phyloP scores from a whole-genome alignment of 1,140 invertebrate genomes.

The Zaprionus lachaisei region DNA sequence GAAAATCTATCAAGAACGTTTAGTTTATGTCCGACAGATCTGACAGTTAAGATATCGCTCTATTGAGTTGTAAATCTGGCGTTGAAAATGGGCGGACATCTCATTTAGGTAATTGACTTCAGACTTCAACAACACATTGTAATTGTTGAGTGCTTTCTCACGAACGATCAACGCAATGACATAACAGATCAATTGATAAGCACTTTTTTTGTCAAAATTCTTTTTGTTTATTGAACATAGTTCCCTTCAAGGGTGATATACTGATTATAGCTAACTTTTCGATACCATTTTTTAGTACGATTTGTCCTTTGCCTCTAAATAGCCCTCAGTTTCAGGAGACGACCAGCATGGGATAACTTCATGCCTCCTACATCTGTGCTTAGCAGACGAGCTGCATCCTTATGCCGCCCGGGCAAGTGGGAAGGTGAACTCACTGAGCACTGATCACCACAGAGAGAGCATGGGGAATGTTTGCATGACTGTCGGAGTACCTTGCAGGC shows the following conservation, averaged over 20 bases:
- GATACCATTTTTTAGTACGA: too few relatives aligned
- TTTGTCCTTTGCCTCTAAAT: too few relatives aligned
- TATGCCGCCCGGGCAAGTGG: constrained; percentile 92
- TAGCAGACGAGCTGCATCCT: constrained; percentile 92
- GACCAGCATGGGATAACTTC: constrained; percentile 90
- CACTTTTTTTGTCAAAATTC: too few relatives aligned
- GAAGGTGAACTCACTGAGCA: constrained; percentile 92
- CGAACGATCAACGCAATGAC: background rate
- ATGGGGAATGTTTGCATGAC: constrained; percentile 93
- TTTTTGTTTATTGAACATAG: too few relatives aligned
- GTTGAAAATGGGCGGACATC: constrained; percentile 78
- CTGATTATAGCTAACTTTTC: too few relatives aligned
- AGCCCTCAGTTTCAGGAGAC: constrained; percentile 85
- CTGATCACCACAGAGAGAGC: constrained; percentile 95
- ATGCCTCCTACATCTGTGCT: constrained; percentile 87
- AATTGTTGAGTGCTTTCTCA: constrained; percentile 21
- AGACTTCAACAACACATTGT: constrained; percentile 30
- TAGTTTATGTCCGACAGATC: constrained; percentile 70
- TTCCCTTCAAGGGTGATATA: too few relatives aligned
- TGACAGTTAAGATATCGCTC: constrained; percentile 19
- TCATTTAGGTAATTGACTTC: constrained; percentile 69
- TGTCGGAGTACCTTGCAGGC: constrained; percentile 88
- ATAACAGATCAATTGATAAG: background rate
- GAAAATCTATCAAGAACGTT: constrained; percentile 73
- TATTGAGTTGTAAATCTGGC: constrained; percentile 82